A percentile compares a stretch with the other conserved stretches of the same genome.
These are phyloP conservation scores for Drosophila ogumai DNA, from an alignment of 1,140 invertebrate species.

Conservation along the genomic window DNA sequence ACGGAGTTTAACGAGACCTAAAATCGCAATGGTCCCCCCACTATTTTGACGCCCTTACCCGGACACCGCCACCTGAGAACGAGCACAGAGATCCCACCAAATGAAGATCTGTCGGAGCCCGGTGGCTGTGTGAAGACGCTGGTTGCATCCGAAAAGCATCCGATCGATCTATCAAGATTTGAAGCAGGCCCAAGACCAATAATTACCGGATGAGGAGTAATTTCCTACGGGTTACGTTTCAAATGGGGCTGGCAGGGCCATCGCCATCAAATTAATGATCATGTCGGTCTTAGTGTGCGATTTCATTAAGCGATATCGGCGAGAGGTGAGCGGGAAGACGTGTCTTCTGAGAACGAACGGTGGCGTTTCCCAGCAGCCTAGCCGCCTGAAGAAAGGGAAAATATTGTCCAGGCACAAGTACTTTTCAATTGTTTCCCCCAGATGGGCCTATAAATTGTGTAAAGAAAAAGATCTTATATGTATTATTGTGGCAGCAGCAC, in stretches of 20 bases:
- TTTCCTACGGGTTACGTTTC: conserved; percentile 74
- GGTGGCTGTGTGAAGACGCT: conserved; percentile 64
- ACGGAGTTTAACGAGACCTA: conserved; percentile 9
- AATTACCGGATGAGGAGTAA: conserved; percentile 80
- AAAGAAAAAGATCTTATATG: conserved; percentile 44
- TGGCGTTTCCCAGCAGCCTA: conserved; percentile 54
- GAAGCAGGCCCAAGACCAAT: conserved; percentile 65
- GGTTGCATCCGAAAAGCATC: conserved; percentile 33
- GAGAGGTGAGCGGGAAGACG: conserved; percentile 5
- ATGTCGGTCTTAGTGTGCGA: conserved; percentile 44
- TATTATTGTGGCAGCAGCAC: conserved; percentile 58
- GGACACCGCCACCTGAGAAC: conserved; percentile 29
- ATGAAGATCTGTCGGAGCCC: conserved; percentile 47
- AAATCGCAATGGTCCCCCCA: conserved; percentile 29
- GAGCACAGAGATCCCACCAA: conserved; percentile 2
- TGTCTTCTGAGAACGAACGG: conserved; percentile 66
- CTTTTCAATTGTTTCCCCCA: conserved; percentile 72
- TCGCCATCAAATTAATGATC: conserved; percentile 75
- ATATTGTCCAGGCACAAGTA: conserved; percentile 56
- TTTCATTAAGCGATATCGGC: conserved; percentile 59
- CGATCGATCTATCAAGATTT: conserved; percentile 77
- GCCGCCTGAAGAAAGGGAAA: conserved; percentile 37
- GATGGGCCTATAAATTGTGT: conserved; percentile 44
- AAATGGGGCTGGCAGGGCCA: conserved; percentile 54
- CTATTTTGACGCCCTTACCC: conserved; percentile 68